Percentiles rank a stretch among this genome's conserved stretches.
Evolutionary conservation across 2,797 vertebrate genomes (phyloP).

Genomic region (Nyctibius grandis): DNA sequence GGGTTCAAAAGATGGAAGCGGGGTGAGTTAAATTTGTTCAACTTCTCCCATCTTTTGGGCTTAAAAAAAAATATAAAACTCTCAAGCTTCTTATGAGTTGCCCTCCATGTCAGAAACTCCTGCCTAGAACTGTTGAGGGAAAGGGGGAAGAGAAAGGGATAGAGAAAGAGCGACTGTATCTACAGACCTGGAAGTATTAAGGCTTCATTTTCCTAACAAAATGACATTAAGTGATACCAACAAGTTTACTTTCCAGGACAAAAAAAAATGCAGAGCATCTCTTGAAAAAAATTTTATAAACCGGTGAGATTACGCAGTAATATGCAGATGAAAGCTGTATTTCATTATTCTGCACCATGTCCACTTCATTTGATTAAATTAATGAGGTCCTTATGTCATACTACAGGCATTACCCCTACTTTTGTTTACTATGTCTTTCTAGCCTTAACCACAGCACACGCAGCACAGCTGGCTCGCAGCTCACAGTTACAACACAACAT

Average conservation of each 20-base stretch:
- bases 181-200: neutral
- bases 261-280: neutral
- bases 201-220: neutral
- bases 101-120: neutral
- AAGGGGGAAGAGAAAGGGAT: neutral
- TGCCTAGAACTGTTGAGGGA: neutral
- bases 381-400: conserved; percentile 1
- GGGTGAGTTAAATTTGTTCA: neutral
- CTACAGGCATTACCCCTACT: neutral
- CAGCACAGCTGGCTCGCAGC: conserved; percentile 41
- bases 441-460: conserved; percentile 26
- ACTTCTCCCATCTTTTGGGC: neutral
- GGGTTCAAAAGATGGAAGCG: neutral
- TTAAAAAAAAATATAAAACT: neutral
- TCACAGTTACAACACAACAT: neutral
- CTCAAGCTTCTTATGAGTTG: neutral
- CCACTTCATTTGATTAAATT: conserved; percentile 26
- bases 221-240: neutral
- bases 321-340: neutral
- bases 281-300: neutral
- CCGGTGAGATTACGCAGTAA: neutral
- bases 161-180: neutral
- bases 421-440: conserved; percentile 31
- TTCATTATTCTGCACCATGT: neutral
- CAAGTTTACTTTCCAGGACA: neutral